Conservation (phyloP, 1,140 invertebrate genomes). For the Drosophila micromelanica region DNA sequence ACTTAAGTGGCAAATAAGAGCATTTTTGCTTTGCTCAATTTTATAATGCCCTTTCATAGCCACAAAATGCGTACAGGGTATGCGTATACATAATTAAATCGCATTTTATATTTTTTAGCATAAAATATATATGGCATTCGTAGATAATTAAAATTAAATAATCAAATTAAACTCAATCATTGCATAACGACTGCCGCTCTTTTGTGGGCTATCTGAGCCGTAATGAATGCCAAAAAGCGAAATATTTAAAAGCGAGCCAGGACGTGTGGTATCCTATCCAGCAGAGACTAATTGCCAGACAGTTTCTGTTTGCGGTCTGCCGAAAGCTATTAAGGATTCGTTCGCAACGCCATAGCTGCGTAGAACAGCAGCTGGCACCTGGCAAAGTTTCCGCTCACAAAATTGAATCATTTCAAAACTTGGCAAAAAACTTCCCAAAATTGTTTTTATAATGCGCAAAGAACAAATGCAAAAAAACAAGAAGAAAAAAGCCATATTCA, state of each 20-base stretch:
- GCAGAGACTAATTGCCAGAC: slow-evolving; percentile 43
- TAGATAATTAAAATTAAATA: slow-evolving; percentile 28
- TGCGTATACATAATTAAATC: slow-evolving; percentile 3
- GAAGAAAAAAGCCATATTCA: slow-evolving; percentile 35
- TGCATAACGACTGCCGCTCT: not conserved
- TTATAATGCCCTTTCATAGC: not conserved
- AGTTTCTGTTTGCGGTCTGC: slow-evolving; percentile 36
- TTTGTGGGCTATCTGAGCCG: not conserved
- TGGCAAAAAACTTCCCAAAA: slow-evolving; percentile 59
- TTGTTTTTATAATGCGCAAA: slow-evolving; percentile 76
- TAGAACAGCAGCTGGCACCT: slow-evolving; percentile 50
- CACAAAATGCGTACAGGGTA: not conserved
- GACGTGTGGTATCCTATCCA: slow-evolving; percentile 7
- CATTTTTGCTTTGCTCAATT: no score
- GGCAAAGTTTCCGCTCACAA: slow-evolving; percentile 59
- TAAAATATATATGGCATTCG: slow-evolving; percentile 14
- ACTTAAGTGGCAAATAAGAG: no score
- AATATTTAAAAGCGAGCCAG: slow-evolving; percentile 18
- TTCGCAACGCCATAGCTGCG: slow-evolving; percentile 9
- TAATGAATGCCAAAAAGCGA: slow-evolving; percentile 8
- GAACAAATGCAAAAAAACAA: slow-evolving; percentile 23
- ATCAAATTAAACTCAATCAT: slow-evolving; percentile 4
- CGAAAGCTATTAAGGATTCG: slow-evolving; percentile 40
- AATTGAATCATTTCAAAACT: slow-evolving; percentile 74
- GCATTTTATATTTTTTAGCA: slow-evolving; percentile 1